These are phyloP conservation scores for Gallinago stenura DNA, from an alignment of 2,797 vertebrate species.

Conservation along the genomic window DNA sequence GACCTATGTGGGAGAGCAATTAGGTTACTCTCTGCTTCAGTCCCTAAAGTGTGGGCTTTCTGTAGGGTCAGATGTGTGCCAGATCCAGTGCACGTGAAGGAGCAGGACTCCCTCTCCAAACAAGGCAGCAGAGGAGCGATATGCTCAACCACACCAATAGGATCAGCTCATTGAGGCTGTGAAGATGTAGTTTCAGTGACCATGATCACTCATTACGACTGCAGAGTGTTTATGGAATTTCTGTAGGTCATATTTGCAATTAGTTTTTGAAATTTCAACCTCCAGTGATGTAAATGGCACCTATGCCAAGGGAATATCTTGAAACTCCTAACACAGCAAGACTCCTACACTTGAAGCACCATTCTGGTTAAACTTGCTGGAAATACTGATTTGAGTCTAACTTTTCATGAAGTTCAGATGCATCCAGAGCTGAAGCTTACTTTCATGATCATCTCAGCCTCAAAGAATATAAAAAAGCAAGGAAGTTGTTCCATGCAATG, in stretches of 20 bases:
- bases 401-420: neutral
- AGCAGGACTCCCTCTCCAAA: neutral
- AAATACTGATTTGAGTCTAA: neutral
- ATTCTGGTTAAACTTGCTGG: neutral
- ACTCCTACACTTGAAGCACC: neutral
- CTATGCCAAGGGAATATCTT: neutral
- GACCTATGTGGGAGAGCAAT: neutral
- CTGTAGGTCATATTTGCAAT: neutral
- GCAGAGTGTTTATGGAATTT: neutral
- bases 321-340: neutral
- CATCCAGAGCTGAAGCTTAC: neutral
- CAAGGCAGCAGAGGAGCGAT: neutral
- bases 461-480: neutral
- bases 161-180: neutral
- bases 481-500: neutral
- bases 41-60: neutral
- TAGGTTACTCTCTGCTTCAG: neutral
- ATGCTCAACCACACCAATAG: neutral
- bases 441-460: neutral
- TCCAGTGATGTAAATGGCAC: neutral
- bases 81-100: fast-evolving
- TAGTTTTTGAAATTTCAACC: neutral
- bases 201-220: fast-evolving
- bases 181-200: neutral
- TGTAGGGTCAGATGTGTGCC: neutral